Evolutionary conservation across 2,113 vertebrate species (phyloP).

Genomic region (Cinclus mexicanus): DNA sequence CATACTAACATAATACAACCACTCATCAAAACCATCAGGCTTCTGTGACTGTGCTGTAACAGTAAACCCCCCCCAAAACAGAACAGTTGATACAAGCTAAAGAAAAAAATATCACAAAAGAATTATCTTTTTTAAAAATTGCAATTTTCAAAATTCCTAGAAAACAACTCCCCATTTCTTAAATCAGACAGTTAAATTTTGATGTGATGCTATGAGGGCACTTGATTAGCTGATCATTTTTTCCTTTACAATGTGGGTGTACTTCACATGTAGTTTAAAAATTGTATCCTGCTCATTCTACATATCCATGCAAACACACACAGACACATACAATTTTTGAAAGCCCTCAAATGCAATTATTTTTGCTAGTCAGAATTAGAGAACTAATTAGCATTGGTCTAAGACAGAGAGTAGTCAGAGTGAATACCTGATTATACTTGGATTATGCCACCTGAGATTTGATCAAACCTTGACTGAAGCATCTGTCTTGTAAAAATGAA

Average conservation of each 20-base stretch:
- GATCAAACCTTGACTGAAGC: background rate
- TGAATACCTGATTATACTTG: background rate
- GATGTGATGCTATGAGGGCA: background rate
- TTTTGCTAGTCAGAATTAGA: background rate
- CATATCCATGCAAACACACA: background rate
- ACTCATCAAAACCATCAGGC: background rate
- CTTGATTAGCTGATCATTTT: background rate
- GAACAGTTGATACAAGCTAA: background rate
- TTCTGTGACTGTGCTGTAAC: background rate
- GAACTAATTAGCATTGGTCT: background rate
- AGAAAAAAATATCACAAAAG: background rate
- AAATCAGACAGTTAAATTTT: background rate
- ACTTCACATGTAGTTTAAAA: background rate
- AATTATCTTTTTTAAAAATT: background rate
- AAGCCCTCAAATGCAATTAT: background rate
- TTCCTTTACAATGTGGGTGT: background rate
- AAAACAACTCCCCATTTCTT: background rate
- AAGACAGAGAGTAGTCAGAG: background rate
- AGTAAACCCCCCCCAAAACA: background rate
- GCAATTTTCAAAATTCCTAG: background rate
- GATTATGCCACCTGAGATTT: background rate
- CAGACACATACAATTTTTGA: background rate
- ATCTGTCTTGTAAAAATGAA: background rate
- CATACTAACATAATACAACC: background rate
- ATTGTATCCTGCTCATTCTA: background rate